Evolutionary conservation across 1,140 invertebrate species (phyloP).

Genomic region (Sitobion miscanthi): DNA sequence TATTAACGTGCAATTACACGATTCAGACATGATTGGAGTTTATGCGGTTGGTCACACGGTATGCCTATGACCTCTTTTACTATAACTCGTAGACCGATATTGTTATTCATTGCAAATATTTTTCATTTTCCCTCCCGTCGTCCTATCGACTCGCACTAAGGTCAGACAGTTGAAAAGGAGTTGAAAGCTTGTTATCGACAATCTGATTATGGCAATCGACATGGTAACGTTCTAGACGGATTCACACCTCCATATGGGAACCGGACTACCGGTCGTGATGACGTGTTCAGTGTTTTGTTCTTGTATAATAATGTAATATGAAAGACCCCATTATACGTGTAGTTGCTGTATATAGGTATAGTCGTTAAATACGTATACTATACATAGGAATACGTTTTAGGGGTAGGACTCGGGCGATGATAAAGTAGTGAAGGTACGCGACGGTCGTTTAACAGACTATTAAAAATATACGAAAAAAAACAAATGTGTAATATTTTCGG

Average conservation of each 20-base stretch:
- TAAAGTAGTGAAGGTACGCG: not conserved
- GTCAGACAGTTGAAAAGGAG: constrained; percentile 25
- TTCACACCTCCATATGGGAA: constrained; percentile 12
- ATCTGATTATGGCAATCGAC: constrained; percentile 7
- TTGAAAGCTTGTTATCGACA: constrained; percentile 46
- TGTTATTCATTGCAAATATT: constrained; percentile 15
- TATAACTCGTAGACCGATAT: not conserved
- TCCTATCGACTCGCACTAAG: not conserved
- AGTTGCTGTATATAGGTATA: not conserved
- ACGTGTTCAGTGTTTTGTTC: not conserved
- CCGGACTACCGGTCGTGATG: not conserved
- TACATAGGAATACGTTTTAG: not conserved
- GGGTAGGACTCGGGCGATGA: not conserved
- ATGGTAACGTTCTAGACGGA: constrained; percentile 18
- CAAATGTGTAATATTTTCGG: constrained; percentile 9
- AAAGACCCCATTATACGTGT: not conserved
- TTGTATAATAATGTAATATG: not conserved
- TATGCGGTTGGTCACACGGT: not conserved
- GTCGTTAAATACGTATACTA: not conserved
- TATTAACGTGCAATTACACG: not conserved
- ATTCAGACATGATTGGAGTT: constrained; percentile 8
- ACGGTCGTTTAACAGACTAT: constrained; percentile 13
- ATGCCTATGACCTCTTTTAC: constrained; percentile 28
- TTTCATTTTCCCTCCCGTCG: not conserved
- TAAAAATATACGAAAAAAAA: not conserved